Evolutionary conservation across 2,113 vertebrate genomes (phyloP).

Genomic region (Orycteropus afer): DNA sequence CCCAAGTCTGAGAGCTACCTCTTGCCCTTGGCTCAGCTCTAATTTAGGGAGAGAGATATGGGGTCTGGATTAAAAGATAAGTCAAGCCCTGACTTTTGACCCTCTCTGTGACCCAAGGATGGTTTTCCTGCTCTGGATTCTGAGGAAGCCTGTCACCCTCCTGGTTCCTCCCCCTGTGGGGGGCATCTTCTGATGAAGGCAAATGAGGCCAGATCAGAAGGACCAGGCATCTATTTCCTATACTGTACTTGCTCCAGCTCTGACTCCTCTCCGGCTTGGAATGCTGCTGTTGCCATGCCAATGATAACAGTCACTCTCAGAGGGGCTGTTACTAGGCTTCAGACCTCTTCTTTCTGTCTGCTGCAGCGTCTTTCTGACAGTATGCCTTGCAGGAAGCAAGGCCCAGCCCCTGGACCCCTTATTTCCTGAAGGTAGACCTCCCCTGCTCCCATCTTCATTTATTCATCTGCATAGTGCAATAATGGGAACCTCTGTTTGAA

Average conservation of each 20-base stretch:
- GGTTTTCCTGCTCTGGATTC: not conserved
- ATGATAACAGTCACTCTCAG: not conserved
- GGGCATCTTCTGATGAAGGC: not conserved
- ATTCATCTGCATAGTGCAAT: not conserved
- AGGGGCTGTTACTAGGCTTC: not conserved
- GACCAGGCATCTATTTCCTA: not conserved
- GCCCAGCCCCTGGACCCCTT: not conserved
- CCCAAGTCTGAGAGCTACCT: not conserved
- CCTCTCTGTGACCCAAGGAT: not conserved
- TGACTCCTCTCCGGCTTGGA: not conserved
- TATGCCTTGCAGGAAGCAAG: not conserved
- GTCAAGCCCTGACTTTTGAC: not conserved
- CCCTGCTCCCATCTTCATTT: not conserved
- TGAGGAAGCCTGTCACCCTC: not conserved
- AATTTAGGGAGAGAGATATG: not conserved
- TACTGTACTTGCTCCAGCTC: not conserved
- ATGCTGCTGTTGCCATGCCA: conserved; percentile 6
- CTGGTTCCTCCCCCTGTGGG: not conserved
- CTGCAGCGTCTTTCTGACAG: not conserved
- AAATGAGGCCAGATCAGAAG: conserved; percentile 34
- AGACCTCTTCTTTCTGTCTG: not conserved
- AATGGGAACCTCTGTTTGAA: not conserved
- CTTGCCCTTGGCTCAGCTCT: not conserved
- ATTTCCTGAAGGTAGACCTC: not conserved
- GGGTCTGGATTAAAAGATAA: not conserved